Percentiles rank a stretch among this genome's conserved stretches.
Conservation (phyloP, 2,113 vertebrate species). For the Lycaon pictus region DNA sequence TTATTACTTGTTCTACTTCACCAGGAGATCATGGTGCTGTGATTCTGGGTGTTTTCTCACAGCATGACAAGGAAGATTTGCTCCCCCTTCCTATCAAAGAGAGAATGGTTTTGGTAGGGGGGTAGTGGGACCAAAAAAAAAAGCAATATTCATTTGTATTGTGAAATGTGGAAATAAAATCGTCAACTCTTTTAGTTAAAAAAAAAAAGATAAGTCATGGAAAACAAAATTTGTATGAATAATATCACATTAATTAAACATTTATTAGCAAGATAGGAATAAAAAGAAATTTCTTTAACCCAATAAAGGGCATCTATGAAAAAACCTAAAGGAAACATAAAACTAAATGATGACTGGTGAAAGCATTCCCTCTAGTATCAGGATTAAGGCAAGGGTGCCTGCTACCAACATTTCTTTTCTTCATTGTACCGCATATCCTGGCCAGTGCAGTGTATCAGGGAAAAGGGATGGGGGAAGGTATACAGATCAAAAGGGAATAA, state of each 20-base stretch:
- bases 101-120: too few species aligned
- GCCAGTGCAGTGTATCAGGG: background rate
- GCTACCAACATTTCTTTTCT: background rate
- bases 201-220: background rate
- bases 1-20: too few species aligned
- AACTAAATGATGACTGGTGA: background rate
- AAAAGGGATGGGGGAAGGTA: background rate
- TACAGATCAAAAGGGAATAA: background rate
- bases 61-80: too few species aligned
- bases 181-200: background rate
- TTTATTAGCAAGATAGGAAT: background rate
- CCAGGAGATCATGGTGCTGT: too few species aligned
- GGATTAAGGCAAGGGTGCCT: background rate
- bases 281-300: background rate
- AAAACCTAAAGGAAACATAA: background rate
- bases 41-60: too few species aligned
- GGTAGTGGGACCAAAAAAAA: background rate
- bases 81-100: too few species aligned
- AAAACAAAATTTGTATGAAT: background rate
- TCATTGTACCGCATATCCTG: background rate
- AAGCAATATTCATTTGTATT: background rate
- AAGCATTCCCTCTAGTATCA: background rate
- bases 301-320: background rate
- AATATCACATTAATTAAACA: background rate
- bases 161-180: background rate